These are phyloP conservation scores for Lateolabrax maculatus DNA, from an alignment of 2,797 vertebrate species.

Conservation along the genomic window DNA sequence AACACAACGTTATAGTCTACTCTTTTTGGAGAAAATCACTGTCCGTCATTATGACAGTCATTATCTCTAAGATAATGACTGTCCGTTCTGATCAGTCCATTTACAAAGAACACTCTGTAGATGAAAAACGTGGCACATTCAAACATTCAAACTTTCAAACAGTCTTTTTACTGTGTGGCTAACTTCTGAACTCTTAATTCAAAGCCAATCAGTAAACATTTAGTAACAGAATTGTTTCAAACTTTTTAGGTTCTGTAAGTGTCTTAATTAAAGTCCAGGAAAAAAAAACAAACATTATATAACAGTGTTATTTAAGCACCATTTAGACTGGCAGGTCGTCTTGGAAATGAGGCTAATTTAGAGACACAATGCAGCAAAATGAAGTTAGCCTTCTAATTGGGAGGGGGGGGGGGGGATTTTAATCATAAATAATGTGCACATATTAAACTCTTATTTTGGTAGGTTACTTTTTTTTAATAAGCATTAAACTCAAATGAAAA, in stretches of 20 bases:
- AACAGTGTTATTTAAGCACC: background rate
- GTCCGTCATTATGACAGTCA: constrained; percentile 29
- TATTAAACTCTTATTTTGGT: background rate
- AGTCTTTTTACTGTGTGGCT: background rate
- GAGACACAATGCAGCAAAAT: background rate
- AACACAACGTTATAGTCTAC: constrained; percentile 8
- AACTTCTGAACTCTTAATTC: background rate
- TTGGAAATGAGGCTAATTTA: background rate
- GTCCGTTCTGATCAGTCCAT: constrained; percentile 31
- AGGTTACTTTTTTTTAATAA: no score
- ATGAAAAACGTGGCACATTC: background rate
- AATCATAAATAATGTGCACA: background rate
- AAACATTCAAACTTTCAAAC: background rate
- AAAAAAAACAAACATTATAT: background rate
- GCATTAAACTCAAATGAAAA: constrained; percentile 1
- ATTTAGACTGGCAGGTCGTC: background rate
- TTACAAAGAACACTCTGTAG: background rate
- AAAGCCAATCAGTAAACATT: constrained; percentile 6
- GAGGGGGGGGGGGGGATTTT: background rate
- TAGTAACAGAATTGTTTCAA: background rate
- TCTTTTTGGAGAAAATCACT: background rate
- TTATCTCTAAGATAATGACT: constrained; percentile 31
- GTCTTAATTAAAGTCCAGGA: constrained; percentile 3
- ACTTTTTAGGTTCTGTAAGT: background rate
- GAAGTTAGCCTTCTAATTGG: background rate